Percentiles rank a stretch among this genome's conserved stretches.
Evolutionary conservation across 2,888 invertebrate genomes (phyloP).

Genomic region (Oegoconia quadripuncta): DNA sequence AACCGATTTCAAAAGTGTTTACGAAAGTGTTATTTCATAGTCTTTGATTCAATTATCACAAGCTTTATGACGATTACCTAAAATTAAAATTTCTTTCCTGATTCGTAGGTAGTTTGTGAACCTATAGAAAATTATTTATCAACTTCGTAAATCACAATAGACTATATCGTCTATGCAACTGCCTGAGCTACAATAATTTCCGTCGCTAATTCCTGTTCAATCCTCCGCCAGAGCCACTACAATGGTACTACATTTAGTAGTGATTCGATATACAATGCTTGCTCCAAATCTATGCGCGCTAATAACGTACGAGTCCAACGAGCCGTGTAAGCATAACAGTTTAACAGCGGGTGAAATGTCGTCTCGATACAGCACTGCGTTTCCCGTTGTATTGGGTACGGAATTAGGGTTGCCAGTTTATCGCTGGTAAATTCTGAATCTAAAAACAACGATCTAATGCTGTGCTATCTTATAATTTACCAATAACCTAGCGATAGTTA

Average conservation of each 20-base stretch:
- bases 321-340: constrained; percentile 56
- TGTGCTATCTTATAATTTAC: too few relatives aligned
- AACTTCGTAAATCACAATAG: background rate
- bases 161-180: background rate
- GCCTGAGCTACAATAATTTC: constrained; percentile 5
- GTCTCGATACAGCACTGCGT: constrained; percentile 18
- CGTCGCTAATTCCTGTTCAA: constrained; percentile 1
- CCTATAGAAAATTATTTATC: too few relatives aligned
- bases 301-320: constrained; percentile 39
- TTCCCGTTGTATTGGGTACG: background rate
- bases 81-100: too few relatives aligned
- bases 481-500: too few relatives aligned
- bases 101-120: background rate
- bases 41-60: too few relatives aligned
- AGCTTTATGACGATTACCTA: too few relatives aligned
- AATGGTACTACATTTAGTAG: constrained; percentile 7
- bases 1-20: too few relatives aligned
- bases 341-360: constrained; percentile 44
- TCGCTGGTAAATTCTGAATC: background rate
- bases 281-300: constrained; percentile 29
- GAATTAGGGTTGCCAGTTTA: background rate
- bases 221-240: constrained; percentile 2
- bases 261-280: constrained; percentile 33
- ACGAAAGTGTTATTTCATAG: too few relatives aligned
- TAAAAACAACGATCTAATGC: background rate